Percentiles rank a stretch among this genome's conserved stretches.
These are phyloP conservation scores for Axea sp. DNA, from an alignment of 2,888 invertebrate species.

Conservation along the genomic window DNA sequence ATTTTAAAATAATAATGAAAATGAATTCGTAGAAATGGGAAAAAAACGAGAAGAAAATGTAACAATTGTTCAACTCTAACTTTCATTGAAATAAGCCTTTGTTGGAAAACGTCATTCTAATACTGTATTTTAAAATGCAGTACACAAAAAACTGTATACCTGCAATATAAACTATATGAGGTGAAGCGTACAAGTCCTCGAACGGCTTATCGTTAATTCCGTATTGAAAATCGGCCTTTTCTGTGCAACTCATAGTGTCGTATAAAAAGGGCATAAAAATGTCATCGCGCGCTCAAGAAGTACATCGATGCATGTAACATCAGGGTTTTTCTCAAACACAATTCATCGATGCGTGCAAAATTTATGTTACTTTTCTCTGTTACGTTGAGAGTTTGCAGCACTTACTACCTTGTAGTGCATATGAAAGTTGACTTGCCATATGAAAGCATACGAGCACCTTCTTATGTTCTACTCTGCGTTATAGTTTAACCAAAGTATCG, in stretches of 20 bases:
- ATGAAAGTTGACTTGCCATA: constrained; percentile 55
- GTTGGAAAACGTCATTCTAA: no score
- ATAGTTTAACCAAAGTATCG: constrained; percentile 50
- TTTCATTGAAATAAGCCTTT: constrained; percentile 22
- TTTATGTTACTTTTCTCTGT: constrained; percentile 53
- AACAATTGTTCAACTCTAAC: not conserved
- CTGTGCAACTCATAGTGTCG: constrained; percentile 31
- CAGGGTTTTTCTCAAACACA: constrained; percentile 35
- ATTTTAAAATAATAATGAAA: no score
- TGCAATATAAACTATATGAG: constrained; percentile 44
- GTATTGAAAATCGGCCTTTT: constrained; percentile 59
- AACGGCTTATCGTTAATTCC: constrained; percentile 55
- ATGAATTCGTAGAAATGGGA: no score
- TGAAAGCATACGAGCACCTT: constrained; percentile 43
- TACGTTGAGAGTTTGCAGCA: constrained; percentile 53
- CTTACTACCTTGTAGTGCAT: constrained; percentile 47
- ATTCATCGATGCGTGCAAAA: constrained; percentile 57
- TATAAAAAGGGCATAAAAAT: constrained; percentile 59
- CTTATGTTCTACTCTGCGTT: constrained; percentile 37
- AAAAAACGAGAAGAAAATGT: no score
- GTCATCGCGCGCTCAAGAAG: constrained; percentile 46
- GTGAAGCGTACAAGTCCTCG: constrained; percentile 45
- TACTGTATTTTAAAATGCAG: constrained; percentile 41
- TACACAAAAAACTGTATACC: constrained; percentile 22
- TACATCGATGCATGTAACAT: constrained; percentile 53